Evolutionary conservation across 2,888 invertebrate genomes (phyloP).

Genomic region (Rhyacophila evoluta): DNA sequence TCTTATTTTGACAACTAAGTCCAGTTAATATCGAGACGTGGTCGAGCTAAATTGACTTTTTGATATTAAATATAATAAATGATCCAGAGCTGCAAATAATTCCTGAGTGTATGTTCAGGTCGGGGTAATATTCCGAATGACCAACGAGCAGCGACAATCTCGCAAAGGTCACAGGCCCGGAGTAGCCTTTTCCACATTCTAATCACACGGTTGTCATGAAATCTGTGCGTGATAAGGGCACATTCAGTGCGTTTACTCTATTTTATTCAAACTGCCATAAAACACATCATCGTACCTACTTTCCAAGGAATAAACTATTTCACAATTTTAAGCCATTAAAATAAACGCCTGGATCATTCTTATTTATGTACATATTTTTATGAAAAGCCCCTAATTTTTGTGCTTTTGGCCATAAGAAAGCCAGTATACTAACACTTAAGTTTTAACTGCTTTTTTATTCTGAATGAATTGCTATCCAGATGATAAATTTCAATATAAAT

Average conservation of each 20-base stretch:
- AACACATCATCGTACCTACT: slow-evolving; percentile 9
- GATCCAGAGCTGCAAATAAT: background rate
- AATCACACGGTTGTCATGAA: slow-evolving; percentile 52
- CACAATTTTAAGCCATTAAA: slow-evolving; percentile 21
- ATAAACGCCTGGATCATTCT: slow-evolving; percentile 8
- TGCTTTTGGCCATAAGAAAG: too few species aligned
- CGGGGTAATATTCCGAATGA: background rate
- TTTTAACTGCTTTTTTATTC: too few species aligned
- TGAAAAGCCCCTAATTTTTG: background rate
- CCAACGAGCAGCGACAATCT: slow-evolving; percentile 20
- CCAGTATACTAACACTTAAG: too few species aligned
- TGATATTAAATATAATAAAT: too few species aligned
- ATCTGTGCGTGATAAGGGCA: slow-evolving; percentile 24
- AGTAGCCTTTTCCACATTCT: slow-evolving; percentile 44
- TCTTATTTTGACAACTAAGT: too few species aligned
- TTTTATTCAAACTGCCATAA: slow-evolving; percentile 9
- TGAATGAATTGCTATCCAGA: too few species aligned
- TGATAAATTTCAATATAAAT: too few species aligned
- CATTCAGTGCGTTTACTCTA: slow-evolving; percentile 19
- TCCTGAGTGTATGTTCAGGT: background rate
- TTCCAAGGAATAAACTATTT: background rate
- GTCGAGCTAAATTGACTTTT: too few species aligned
- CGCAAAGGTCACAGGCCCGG: slow-evolving; percentile 33
- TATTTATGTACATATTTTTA: slow-evolving; percentile 10
- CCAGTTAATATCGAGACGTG: too few species aligned